A percentile compares a stretch with the other conserved stretches of the same genome.
These are phyloP conservation scores for Excalfactoria chinensis DNA, from an alignment of 2,113 vertebrate species.

Conservation along the genomic window DNA sequence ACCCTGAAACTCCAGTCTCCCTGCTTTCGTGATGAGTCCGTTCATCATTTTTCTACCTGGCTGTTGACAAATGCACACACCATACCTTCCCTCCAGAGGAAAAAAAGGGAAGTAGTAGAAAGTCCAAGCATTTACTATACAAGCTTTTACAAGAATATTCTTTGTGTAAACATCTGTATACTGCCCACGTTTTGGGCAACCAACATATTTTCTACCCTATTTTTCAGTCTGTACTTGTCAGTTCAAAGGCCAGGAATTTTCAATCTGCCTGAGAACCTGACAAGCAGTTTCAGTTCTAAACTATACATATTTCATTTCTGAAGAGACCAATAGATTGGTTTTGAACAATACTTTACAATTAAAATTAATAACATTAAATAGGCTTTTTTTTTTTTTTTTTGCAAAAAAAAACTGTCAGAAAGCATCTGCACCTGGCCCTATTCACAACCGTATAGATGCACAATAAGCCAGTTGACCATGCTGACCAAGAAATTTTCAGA, in stretches of 20 bases:
- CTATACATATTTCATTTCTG: fast-evolving
- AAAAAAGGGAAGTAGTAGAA: background rate
- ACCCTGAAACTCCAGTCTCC: background rate
- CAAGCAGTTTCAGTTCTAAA: background rate
- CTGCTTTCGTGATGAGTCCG: background rate
- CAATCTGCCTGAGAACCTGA: background rate
- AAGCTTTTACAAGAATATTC: fast-evolving
- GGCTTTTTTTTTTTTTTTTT: background rate
- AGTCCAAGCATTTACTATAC: background rate
- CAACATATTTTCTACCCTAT: background rate
- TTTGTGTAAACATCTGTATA: background rate
- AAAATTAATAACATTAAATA: background rate
- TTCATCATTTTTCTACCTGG: background rate
- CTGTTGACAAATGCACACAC: background rate
- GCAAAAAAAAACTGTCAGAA: background rate
- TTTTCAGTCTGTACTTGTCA: background rate
- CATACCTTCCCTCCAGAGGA: background rate
- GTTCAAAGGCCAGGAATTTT: background rate
- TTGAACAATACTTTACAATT: background rate
- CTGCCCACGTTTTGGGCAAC: background rate
- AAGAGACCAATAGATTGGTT: background rate
- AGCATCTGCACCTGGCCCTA: background rate
- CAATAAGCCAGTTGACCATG: background rate
- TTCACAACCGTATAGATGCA: background rate
- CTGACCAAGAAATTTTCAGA: background rate